These are phyloP conservation scores for Loxodonta africana DNA, from an alignment of 2,113 vertebrate genomes.

Conservation along the genomic window DNA sequence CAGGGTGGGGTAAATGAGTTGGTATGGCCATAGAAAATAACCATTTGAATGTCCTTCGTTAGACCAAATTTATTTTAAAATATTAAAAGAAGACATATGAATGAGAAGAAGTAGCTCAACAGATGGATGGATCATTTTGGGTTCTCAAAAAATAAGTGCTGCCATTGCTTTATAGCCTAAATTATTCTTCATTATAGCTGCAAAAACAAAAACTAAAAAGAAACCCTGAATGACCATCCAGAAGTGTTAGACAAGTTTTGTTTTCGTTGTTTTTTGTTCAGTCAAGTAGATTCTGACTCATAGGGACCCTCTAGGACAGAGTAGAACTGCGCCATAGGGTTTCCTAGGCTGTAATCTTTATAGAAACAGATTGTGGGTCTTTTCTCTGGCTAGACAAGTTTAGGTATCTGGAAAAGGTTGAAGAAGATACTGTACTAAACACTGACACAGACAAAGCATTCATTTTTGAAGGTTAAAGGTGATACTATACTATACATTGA, in stretches of 20 bases:
- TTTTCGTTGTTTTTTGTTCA: too few relatives aligned
- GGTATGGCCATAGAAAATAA: neutral
- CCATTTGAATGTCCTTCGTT: neutral
- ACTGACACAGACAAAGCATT: neutral
- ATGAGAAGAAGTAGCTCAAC: neutral
- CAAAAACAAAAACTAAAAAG: too few relatives aligned
- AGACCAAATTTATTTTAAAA: neutral
- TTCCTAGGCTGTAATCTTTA: too few relatives aligned
- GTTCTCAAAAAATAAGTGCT: neutral
- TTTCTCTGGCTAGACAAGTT: neutral
- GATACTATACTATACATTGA: neutral
- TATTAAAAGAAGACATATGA: neutral
- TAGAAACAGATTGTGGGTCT: too few relatives aligned
- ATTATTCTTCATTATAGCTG: neutral
- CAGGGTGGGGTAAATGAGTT: neutral
- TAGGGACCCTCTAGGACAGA: too few relatives aligned
- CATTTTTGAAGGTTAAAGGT: neutral
- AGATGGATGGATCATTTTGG: neutral
- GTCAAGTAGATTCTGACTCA: too few relatives aligned
- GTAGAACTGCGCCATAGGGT: too few relatives aligned
- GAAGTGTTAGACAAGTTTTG: neutral
- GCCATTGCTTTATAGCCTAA: neutral
- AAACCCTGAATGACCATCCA: neutral
- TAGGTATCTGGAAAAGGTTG: neutral
- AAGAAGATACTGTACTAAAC: neutral